Evolutionary conservation across 2,113 vertebrate genomes (phyloP).

Genomic region (Larimichthys crocea): DNA sequence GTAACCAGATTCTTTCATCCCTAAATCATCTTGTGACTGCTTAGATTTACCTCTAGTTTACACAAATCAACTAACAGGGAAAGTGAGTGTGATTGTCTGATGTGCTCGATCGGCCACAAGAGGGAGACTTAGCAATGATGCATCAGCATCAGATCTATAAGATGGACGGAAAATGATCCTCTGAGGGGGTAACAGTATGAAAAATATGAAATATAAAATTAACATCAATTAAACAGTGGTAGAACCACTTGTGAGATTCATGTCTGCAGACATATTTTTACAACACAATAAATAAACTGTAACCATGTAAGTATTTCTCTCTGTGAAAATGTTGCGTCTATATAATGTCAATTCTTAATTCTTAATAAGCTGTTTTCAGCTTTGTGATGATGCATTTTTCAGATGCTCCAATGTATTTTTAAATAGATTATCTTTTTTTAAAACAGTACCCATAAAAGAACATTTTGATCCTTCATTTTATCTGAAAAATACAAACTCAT

Average conservation of each 20-base stretch:
- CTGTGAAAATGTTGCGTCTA: neutral
- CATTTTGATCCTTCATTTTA: neutral
- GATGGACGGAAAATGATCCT: neutral
- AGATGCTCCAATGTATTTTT: neutral
- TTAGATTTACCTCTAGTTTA: neutral
- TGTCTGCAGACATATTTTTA: neutral
- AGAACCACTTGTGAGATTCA: neutral
- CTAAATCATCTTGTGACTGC: neutral
- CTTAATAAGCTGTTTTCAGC: neutral
- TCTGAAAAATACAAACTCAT: neutral
- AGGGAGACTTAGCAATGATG: constrained; percentile 51
- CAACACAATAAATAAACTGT: neutral
- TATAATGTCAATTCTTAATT: neutral
- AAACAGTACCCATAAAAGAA: neutral
- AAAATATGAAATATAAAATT: neutral
- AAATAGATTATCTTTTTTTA: neutral
- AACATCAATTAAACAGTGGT: neutral
- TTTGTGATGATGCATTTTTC: neutral
- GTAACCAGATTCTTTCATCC: neutral
- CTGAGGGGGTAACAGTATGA: neutral
- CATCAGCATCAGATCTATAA: constrained; percentile 2
- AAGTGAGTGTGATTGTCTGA: neutral
- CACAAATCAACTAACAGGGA: neutral
- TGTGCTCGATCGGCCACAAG: constrained; percentile 50
- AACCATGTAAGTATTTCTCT: neutral